Base-by-base conservation (phyloP, 2,797 vertebrate genomes). In the Phrynocephalus vlangalii region DNA sequence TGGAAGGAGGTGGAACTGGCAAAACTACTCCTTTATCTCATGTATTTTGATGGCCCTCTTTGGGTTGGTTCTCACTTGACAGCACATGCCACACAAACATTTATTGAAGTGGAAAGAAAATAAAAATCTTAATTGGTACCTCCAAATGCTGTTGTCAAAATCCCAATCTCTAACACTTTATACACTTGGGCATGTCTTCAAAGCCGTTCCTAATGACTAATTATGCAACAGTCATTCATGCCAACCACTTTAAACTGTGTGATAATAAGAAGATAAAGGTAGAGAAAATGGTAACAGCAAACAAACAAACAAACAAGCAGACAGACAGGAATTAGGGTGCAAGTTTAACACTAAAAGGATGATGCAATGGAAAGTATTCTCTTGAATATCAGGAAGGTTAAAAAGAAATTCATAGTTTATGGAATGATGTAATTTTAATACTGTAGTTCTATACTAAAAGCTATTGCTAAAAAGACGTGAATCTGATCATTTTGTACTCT, bases 181-280 rank as follows among this genome's bases (percentile, higher is more conserved):
- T 48, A 22, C 30, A 60, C 7, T 48, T 81, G 56, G 30, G 71
- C 28, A 60, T 60, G 38, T 16, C 33, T 71, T 48, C 85, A 86
- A 82, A 82, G 70, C 79, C 73, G 24, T 75, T 15, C 15, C 50
- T 86, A 71, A 63, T 48, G 52, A 75, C 66, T 11, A 79, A 28
- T 56, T 22, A 60, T 50, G 38, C 48, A 75, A 75, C 71, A 75
- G 26, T 28, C 60, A 67, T 8, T 87, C 44, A 44, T n/a, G 30
- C 44, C 85, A 44, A 16, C 75, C 38, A 38, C 44, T 87, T 82
- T 81, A 75, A 87, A 82, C 68, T 67, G 33, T 50, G 71, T 48
- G 60, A 67, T n/a, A 4, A 86, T 66, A 73, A 44, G 44, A 82
- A 22, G 13, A 66, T 52, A 50, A 87, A 87, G 28, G 71, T 18